These are phyloP conservation scores for Rhopilema esculentum DNA, from an alignment of 30 jellyfish, hydroid and myxozoan species.

Conservation along the genomic window DNA sequence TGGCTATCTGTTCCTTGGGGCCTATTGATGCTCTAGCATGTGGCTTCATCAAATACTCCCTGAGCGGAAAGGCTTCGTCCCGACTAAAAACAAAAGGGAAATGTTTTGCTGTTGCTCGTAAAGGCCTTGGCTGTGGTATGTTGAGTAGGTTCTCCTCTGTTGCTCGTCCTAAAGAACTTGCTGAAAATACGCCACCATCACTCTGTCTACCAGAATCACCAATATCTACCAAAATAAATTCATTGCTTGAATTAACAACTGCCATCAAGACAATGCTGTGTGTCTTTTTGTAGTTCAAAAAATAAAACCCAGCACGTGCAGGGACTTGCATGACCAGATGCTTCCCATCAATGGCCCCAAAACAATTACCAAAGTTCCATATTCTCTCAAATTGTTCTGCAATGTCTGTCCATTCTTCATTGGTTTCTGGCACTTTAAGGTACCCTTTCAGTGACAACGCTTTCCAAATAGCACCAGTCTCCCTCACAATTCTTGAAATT, in stretches of 20 bases:
- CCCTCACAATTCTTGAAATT: slow-evolving; percentile 27
- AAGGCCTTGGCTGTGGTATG: slow-evolving; percentile 27
- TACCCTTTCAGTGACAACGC: slow-evolving; percentile 31
- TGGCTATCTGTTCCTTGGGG: slow-evolving; percentile 1
- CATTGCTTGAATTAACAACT: slow-evolving; percentile 31
- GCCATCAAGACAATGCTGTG: slow-evolving; percentile 62
- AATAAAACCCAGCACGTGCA: slow-evolving; percentile 37
- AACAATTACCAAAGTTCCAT: slow-evolving; percentile 44
- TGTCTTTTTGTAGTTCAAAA: slow-evolving; percentile 29
- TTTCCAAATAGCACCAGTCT: slow-evolving; percentile 47
- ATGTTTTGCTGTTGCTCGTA: slow-evolving; percentile 1
- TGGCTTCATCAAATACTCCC: slow-evolving; percentile 45
- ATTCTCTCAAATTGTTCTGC: slow-evolving; percentile 41
- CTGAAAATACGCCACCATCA: slow-evolving; percentile 56
- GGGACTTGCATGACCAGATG: slow-evolving; percentile 42
- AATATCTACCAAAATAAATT: slow-evolving; percentile 33
- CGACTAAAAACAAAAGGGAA: slow-evolving; percentile 24
- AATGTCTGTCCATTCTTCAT: slow-evolving; percentile 29
- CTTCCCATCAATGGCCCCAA: slow-evolving; percentile 59
- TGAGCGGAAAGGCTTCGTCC: slow-evolving; percentile 55
- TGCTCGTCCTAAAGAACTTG: slow-evolving; percentile 48
- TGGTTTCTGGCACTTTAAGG: slow-evolving; percentile 24
- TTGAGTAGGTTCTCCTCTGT: slow-evolving; percentile 13
- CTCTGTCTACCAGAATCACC: slow-evolving; percentile 54
- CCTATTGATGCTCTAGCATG: slow-evolving; percentile 24